Base-by-base conservation (phyloP, 2,113 vertebrate genomes). In the Ondatra zibethicus region DNA sequence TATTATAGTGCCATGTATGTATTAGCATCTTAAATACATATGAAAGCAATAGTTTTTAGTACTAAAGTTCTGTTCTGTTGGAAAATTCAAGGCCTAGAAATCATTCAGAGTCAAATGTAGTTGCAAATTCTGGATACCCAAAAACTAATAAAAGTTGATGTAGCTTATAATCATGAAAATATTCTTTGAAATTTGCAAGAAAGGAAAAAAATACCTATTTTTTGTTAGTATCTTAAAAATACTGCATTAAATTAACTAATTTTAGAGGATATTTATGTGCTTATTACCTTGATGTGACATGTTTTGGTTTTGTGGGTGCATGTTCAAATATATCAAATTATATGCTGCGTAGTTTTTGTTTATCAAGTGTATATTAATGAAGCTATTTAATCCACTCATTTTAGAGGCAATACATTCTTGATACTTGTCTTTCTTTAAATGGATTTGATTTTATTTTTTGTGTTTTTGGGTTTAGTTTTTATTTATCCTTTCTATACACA, bases 241-340 rank as follows among this genome's bases (percentile, higher is more conserved):
- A 91, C 84, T 94, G 94, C 36, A 91, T 96, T 91, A 94, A 93
- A 80, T 95, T 92, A 85, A 97, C n/a, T 72, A 65, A 89, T 14
- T 93, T 92, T 66, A 36, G 50, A 95, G 27, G 50, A 55, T 55
- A 94, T 25, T 25, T 45, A 55, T 92, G 12, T 78, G 31, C 58
- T 91, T 88, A 85, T 92, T 77, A 93, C 21, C 33, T 89, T 93
- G 78, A 89, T 92, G 31, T 93, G 42, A 42, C 58, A 52, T 61
- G 52, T 87, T 16, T 66, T 94, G 7, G 33, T 55, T 96, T 85
- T 36, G 39, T 9, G 3, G 36, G n/a, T 75, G 16, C 81, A 27
- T 89, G 36, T 90, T 61, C 58, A 95, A 78, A 81, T 33, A 73
- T 29, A 85, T 81, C 36, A 75, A 93, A 73, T 88, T 88, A 55